A percentile compares a stretch with the other conserved stretches of the same genome.
phyloP scores from a whole-genome alignment of 2,888 invertebrate species.

The Apotomis turbidana region DNA sequence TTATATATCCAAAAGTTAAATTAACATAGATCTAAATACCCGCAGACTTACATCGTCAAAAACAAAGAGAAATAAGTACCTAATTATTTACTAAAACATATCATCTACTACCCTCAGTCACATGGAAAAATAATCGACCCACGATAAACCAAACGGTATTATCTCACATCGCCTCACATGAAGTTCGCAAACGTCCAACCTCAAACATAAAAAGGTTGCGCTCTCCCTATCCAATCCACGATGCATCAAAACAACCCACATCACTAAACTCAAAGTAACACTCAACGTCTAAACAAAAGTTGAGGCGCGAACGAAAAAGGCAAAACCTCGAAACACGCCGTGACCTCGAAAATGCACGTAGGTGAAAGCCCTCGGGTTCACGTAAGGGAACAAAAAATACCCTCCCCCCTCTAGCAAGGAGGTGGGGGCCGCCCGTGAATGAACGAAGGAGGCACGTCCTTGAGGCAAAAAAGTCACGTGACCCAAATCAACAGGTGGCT shows the following conservation, averaged over 20 bases:
- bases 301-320: constrained; percentile 63
- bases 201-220: neutral
- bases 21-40: too few relatives aligned
- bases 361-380: constrained; percentile 82
- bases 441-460: constrained; percentile 83
- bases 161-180: neutral
- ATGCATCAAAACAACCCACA: constrained; percentile 8
- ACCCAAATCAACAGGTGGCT: constrained; percentile 81
- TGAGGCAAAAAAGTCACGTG: constrained; percentile 84
- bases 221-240: neutral
- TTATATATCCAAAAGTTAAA: too few relatives aligned
- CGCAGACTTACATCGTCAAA: too few relatives aligned
- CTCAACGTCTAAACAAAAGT: constrained; percentile 58
- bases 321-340: constrained; percentile 78
- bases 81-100: too few relatives aligned
- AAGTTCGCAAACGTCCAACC: constrained; percentile 1
- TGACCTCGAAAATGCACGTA: constrained; percentile 83
- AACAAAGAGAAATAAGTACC: too few relatives aligned
- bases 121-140: neutral
- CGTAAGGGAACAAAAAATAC: constrained; percentile 82
- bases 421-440: constrained; percentile 80
- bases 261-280: constrained; percentile 32
- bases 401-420: constrained; percentile 77
- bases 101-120: too few relatives aligned
- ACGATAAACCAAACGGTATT: neutral